Evolutionary conservation across 2,797 vertebrate genomes (phyloP).

Genomic region (Nannoperca obscura): DNA sequence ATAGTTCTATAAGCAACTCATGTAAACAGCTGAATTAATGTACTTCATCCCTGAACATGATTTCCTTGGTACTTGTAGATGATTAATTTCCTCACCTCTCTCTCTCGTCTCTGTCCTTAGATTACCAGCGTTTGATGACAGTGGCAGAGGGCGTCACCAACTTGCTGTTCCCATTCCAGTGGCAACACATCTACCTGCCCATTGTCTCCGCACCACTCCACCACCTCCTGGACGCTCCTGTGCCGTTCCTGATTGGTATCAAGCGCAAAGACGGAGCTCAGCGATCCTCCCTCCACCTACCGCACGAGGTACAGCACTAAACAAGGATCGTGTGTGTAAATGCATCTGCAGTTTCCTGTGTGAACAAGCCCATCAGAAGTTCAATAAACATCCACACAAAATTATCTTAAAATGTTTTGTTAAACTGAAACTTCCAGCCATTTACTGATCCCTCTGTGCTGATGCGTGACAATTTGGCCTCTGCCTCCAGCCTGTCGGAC

Average conservation of each 20-base stretch:
- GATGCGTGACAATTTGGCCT: constrained; percentile 19
- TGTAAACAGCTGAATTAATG: background rate
- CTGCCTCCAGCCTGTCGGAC: constrained; percentile 12
- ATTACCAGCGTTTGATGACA: constrained; percentile 97
- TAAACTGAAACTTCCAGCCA: constrained; percentile 10
- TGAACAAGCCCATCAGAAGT: background rate
- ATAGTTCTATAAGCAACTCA: background rate
- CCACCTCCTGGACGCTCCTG: constrained; percentile 96
- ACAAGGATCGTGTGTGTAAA: background rate
- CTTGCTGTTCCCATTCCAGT: constrained; percentile 96
- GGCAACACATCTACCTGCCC: constrained; percentile 98
- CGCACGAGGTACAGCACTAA: constrained; percentile 90
- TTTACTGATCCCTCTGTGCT: constrained; percentile 29
- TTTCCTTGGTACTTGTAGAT: background rate
- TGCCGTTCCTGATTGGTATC: constrained; percentile 97
- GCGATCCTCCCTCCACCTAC: constrained; percentile 94
- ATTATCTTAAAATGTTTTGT: constrained; percentile 8
- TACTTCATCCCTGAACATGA: background rate
- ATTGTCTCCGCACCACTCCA: constrained; percentile 94
- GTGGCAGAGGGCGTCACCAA: constrained; percentile 95
- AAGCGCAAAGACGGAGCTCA: constrained; percentile 94
- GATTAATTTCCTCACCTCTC: background rate
- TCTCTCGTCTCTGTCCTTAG: constrained; percentile 74
- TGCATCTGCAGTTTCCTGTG: background rate
- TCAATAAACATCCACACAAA: background rate